A percentile compares a stretch with the other conserved stretches of the same genome.
These are phyloP conservation scores for Channallabes apus DNA, from an alignment of 2,797 vertebrate genomes.

Conservation along the genomic window DNA sequence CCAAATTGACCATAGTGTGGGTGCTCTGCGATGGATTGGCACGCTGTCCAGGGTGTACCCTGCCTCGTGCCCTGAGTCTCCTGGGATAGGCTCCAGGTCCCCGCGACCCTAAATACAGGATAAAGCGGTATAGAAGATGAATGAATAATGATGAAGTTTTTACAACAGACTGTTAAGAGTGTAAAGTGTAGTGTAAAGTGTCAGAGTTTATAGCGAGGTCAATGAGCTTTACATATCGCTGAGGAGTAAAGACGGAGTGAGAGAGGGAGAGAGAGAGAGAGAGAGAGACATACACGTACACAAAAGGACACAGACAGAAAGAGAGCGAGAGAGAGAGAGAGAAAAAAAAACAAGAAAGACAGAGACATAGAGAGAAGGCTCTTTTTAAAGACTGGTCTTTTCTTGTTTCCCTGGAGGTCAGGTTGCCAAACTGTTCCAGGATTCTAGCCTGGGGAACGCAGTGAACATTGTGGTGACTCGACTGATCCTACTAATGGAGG, in stretches of 20 bases:
- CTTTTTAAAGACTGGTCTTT: conserved; percentile 97
- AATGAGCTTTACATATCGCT: conserved; percentile 20
- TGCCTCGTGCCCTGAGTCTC: too few species aligned
- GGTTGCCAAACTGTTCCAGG: conserved; percentile 99
- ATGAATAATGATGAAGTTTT: too few species aligned
- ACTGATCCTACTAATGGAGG: conserved; percentile 95
- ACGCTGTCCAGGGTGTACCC: too few species aligned
- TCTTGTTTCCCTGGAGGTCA: conserved; percentile 99
- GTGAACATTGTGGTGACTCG: conserved; percentile 96
- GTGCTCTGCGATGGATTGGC: too few species aligned
- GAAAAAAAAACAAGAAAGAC: not conserved
- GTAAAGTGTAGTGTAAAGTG: not conserved
- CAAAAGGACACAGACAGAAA: not conserved
- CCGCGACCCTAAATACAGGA: too few species aligned
- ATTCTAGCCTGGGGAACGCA: conserved; percentile 99
- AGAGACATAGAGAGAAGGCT: conserved; percentile 43
- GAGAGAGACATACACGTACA: not conserved
- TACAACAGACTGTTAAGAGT: conserved; percentile 28
- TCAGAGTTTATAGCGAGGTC: conserved; percentile 34
- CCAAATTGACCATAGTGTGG: too few species aligned
- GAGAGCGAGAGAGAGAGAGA: not conserved
- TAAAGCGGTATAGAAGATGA: too few species aligned
- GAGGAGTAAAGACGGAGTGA: not conserved
- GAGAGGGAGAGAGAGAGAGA: not conserved
- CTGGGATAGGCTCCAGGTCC: too few species aligned